Base-by-base conservation (phyloP, 2,113 vertebrate species). In the Diphyllodes magnificus region DNA sequence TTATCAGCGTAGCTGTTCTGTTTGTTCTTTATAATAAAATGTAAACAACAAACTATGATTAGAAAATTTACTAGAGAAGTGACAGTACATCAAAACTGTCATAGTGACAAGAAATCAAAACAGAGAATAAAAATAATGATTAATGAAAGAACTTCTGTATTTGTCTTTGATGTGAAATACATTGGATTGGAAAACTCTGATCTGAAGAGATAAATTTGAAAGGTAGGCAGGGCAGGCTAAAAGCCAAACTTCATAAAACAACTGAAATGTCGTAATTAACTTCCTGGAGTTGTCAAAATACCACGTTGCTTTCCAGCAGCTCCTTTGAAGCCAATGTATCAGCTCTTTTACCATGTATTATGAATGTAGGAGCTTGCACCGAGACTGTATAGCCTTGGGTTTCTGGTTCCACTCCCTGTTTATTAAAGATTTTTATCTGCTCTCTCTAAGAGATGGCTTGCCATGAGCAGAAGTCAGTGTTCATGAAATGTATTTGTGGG, bases 231-330 rank as follows among this genome's bases (percentile, higher is more conserved):
- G 40, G 70, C 70, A 75, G 71, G 75, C 80, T 83, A 61, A 86
- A 92, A 81, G 91, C 94, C 83, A 91, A n/a, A 79, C 54, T 95
- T 90, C 57, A 24, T 85, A 70, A 85, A 92, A 72, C 86, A 91
- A 82, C 66, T 90, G 83, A 85, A 85, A 77, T 7, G 37, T 85
- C 17, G 27, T 80, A 80, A 96, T 93, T 90, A 92, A 63, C 78
- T 93, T 86, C 53, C 61, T 91, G 66, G 61, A 82, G 86, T 37
- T 96, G 94, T 95, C 94, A 95, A 31, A 91, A 85, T 65, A 82
- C 33, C 33, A 65, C 25, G 50, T 72, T 0, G 3, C 53, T 92
- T 86, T 69, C 59, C 89, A 95, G 87, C 42, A 82, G 63, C 16
- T 82, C 63, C 87, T 96, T 94, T 93, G 90, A 94, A 93, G 79